Base-by-base conservation (phyloP, 2,113 vertebrate species). In the Herpailurus yagouaroundi region DNA sequence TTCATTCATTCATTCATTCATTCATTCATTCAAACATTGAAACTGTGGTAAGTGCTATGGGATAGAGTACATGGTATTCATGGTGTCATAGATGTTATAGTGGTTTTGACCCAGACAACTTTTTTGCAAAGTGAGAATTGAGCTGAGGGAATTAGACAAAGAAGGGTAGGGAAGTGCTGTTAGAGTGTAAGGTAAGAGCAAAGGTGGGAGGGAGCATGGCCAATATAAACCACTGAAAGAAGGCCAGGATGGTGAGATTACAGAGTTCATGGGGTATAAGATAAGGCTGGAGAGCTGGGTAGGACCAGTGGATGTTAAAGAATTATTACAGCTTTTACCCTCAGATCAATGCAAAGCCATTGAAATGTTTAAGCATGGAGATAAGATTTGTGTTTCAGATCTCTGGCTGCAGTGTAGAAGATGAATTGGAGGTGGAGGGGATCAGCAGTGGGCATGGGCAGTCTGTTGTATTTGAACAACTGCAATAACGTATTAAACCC, bases 41-140 rank as follows among this genome's bases (percentile, higher is more conserved):
- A 83, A 50, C 45, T 64, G 60, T 85, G 41, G 21, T 92, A 69
- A 82, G 27, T 31, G 50, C n/a, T 92, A 0, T 63, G 93, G 50
- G 6, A 18, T 92, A 10, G 68, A 92, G 57, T 45, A 45, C 45
- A 45, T 45, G 45, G 45, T 45, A 68, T 48, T 45, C n/a, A 19
- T 77, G 83, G 52, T 96, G 60, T 89, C 48, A 33, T 77, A 82
- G 36, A 29, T 55, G 27, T 60, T 52, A 36, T 94, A 38, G 50
- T 76, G 13, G 45, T 92, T 89, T 77, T 83, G 84, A 95, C 68
- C 38, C 38, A 88, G 50, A 89, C 16, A 29, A 16, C 16, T 55
- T 89, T 38, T 71, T 83, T 93, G 19, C n/a, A 85, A 79, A 79
- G n/a, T 96, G 41, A 79, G 84, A 83, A 45, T 89, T 89, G 29